Percentiles rank a stretch among this genome's conserved stretches.
Evolutionary conservation across 2,113 vertebrate species (phyloP).

Genomic region (Butorides virescens): DNA sequence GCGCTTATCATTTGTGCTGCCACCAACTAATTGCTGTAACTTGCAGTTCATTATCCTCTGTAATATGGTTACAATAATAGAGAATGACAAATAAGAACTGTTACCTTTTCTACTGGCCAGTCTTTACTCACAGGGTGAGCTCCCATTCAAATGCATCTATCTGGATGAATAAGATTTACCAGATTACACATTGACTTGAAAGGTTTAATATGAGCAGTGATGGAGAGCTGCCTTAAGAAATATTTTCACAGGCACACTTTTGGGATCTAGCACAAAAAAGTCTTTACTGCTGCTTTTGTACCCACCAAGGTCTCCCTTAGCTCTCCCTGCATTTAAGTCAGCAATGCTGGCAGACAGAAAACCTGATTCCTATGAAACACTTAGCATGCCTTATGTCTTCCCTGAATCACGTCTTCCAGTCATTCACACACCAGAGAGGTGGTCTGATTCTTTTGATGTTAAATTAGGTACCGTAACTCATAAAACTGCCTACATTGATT

Average conservation of each 20-base stretch:
- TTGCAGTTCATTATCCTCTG: constrained; percentile 52
- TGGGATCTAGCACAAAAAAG: constrained; percentile 37
- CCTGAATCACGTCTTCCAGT: constrained; percentile 14
- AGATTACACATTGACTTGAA: constrained; percentile 29
- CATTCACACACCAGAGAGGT: constrained; percentile 37
- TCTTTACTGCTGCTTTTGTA: constrained; percentile 25
- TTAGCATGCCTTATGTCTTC: neutral
- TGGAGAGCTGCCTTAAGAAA: constrained; percentile 35
- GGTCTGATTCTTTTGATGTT: constrained; percentile 54
- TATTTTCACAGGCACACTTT: constrained; percentile 23
- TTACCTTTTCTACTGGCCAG: constrained; percentile 9
- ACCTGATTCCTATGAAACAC: neutral
- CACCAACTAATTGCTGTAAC: constrained; percentile 58
- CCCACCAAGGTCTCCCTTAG: neutral
- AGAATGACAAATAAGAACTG: constrained; percentile 37
- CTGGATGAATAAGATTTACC: constrained; percentile 1
- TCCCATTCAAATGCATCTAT: neutral
- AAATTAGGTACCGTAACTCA: constrained; percentile 26
- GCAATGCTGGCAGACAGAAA: neutral
- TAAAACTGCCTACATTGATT: constrained; percentile 24
- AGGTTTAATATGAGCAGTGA: neutral
- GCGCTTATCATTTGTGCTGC: constrained; percentile 45
- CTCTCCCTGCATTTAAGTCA: constrained; percentile 2
- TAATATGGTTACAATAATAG: constrained; percentile 39
- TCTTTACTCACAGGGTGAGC: neutral